These are phyloP conservation scores for Naso thynnoides DNA, from an alignment of 2,797 vertebrate genomes.

Conservation along the genomic window DNA sequence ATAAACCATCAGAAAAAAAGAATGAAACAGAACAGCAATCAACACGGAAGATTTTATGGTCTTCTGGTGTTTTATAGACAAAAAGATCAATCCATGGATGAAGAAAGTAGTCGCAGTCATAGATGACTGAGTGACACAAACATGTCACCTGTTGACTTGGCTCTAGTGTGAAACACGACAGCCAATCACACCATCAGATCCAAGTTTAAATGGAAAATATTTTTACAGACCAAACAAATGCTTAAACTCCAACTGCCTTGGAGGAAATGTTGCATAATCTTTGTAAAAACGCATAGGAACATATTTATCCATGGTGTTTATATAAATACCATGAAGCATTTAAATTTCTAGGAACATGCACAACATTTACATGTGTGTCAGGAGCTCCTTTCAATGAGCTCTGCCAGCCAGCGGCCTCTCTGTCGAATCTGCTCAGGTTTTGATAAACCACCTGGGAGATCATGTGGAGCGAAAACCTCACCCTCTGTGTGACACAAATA, in stretches of 20 bases:
- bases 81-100: not conserved
- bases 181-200: not conserved
- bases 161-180: conserved; percentile 2
- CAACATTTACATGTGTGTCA: conserved; percentile 56
- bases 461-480: conserved; percentile 76
- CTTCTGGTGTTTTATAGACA: not conserved
- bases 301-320: conserved; percentile 20
- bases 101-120: not conserved
- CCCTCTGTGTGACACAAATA: conserved; percentile 81
- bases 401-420: conserved; percentile 48
- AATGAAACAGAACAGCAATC: too few species aligned
- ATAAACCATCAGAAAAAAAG: too few species aligned
- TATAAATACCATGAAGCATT: conserved; percentile 39
- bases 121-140: not conserved
- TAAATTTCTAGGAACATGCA: conserved; percentile 55
- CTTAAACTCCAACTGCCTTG: too few species aligned
- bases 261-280: conserved; percentile 46
- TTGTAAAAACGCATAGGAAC: conserved; percentile 35
- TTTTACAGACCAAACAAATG: too few species aligned
- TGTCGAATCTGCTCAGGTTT: conserved; percentile 76
- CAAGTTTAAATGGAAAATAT: not conserved
- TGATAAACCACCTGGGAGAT: conserved; percentile 80
- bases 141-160: conserved; percentile 64
- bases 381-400: conserved; percentile 39
- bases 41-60: not conserved